Base-by-base conservation (phyloP, 2,113 vertebrate species). In the Columbina picui region DNA sequence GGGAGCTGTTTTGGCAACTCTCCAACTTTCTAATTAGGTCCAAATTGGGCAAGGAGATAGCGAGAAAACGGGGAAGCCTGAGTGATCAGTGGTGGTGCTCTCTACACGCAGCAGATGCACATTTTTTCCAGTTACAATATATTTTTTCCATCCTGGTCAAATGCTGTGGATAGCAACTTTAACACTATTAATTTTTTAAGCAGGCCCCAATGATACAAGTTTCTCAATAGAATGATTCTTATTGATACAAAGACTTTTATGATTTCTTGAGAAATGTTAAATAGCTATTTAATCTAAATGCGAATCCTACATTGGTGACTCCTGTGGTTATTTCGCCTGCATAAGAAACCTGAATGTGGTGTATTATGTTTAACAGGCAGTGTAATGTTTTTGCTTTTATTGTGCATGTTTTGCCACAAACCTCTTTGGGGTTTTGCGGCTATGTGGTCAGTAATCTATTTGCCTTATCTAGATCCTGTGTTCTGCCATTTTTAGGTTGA, bases 391-490 rank as follows among this genome's bases (percentile, higher is more conserved):
- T 77, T 74, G n/a, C 49, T 68, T 67, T 67, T 0, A 0, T 52
- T 56, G 26, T 1, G 1, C 17, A 13, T 39, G 11, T 67, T 56
- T 80, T 52, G 23, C 64, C 41, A 68, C 25, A 86, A 34, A 73
- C 36, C 18, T 67, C 21, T 75, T 43, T 5, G 65, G 69, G 14
- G 10, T 32, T 86, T 52, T 61, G 57, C 0, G 1, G 29, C 39
- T 70, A 45, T 56, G 32, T 57, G 39, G 20, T 76, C 41, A 27
- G 18, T 74, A 16, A 45, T 4, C 27, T 45, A 8, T n/a, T 70
- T 0, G 0, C 8, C 34, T 87, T 73, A 49, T 85, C 14, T 60
- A 83, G 53, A 5, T 68, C 5, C n/a, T 65, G 21, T 1, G 1
- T 84, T 52, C 50, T 69, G n/a, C 70, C 14, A 12, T 79, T 19